These are phyloP conservation scores for Megaceryle torquata DNA, from an alignment of 2,113 vertebrate species.

Conservation along the genomic window DNA sequence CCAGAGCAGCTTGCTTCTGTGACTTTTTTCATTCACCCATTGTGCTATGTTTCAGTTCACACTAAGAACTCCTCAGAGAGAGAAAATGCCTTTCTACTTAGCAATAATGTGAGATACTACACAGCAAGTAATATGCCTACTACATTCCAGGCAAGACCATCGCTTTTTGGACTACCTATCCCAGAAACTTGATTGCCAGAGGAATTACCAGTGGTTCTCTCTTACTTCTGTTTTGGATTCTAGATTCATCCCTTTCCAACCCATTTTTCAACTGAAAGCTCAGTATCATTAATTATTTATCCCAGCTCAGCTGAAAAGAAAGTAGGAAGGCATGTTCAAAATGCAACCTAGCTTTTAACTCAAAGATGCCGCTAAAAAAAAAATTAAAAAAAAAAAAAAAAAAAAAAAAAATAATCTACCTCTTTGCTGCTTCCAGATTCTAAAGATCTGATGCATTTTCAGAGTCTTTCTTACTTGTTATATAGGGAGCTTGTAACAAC, in stretches of 20 bases:
- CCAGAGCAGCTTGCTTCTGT: background rate
- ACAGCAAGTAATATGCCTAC: background rate
- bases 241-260: background rate
- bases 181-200: background rate
- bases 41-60: background rate
- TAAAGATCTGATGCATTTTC: background rate
- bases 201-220: background rate
- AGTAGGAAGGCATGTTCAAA: background rate
- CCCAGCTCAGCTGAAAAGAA: background rate
- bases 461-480: background rate
- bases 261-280: background rate
- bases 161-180: background rate
- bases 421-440: background rate
- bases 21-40: rapidly evolving
- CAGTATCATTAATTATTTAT: background rate
- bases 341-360: background rate
- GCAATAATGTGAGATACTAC: background rate
- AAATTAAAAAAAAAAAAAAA: no score
- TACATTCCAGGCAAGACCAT: background rate
- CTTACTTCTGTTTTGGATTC: background rate
- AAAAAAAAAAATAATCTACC: no score
- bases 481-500: background rate
- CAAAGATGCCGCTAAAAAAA: background rate
- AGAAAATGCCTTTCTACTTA: background rate
- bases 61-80: background rate